Base-by-base conservation (phyloP, 2,888 invertebrate genomes). In the Watsonalla binaria region DNA sequence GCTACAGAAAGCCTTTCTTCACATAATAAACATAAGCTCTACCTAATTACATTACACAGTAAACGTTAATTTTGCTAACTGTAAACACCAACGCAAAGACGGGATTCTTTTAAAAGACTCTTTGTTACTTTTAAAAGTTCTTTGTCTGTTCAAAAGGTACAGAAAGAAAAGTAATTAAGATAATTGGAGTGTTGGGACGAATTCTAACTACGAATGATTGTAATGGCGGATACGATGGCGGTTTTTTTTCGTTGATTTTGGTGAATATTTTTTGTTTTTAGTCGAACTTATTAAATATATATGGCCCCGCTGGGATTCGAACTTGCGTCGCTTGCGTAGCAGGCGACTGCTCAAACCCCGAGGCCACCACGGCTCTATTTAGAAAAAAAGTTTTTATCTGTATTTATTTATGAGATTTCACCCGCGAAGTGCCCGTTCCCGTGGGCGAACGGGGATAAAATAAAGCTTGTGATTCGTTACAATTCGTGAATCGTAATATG, bases 141-240 rank as follows among this genome's bases (percentile, higher is more conserved):
- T 42, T 42, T 42, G 42, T 42, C 8, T 42, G 5, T 42, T 42
- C 11, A 5, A 54, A 47, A 54, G 55, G 56, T 53, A 51, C 47
- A 56, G 57, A 59, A 39, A 60, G 61, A 54, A 46, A 53, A 46
- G 53, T 67, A 62, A 67, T 66, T 65, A 63, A 58, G 55, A 54
- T 68, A 68, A 66, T 65, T 65, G 60, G 58, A 51, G 51, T 51
- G 51, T 53, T 56, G 58, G 57, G 55, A 47, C 45, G 47, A 58
- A 57, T 35, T 47, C 49, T 49, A 49, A 49, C 37, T 49, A 49
- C 14, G 37, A 37, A 35, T 13, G 8, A 39, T 39, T 8, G 42
- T 11, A 42, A 42, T 11, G 42, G 42, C 11, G 8, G 24, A 24
- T 24, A 24, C 11, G 42, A 42, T 42, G 42, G 8, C n/a, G n/a